Evolutionary conservation across 2,113 vertebrate genomes (phyloP), one percentile per base, ranked within the genome.

Genomic region (Ailuropoda melanoleuca): DNA sequence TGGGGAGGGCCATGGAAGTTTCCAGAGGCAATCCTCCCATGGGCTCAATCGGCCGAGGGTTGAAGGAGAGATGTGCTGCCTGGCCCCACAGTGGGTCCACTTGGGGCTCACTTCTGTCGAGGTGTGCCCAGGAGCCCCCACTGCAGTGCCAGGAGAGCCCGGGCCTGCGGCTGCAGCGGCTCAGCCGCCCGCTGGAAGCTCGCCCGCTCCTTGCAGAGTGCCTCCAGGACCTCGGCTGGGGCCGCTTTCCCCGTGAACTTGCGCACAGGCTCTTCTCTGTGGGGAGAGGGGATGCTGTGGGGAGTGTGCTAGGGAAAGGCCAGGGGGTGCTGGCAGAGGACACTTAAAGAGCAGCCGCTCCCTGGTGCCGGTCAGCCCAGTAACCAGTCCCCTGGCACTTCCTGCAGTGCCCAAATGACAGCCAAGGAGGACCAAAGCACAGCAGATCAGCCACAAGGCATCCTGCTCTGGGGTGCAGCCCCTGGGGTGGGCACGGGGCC

Each of bases 161-260:
- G 98, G 11, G 98, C 99, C 3, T 98, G 98, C 6, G 99, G 99
- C 82, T 98, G 83, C 60, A 97, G 98, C 8, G 97, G 98, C 87
- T 99, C 99, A 84, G 98, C 99, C 75, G 98, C 98, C 98, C 98
- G 98, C 98, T 99, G 99, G 90, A 99, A 99, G 95, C 97, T 98
- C 21, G 99, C 99, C 84, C 98, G 98, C 96, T 99, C 97, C 1
- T 96, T 98, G 80, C 98, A 98, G 34, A 99, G 98, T 19, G 70
- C 83, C 77, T 98, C 97, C 94, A 99, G 98, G 95, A 99, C 99
- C 94, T 99, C 99, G 8, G 99, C 97, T 0, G 99, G 99, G 4
- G 98, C 98, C 0, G 89, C 98, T 97, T 98, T 98, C 48, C 99
- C 99, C 0, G 99, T 99, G 98, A 99, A 99, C 95, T 98, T 98